Base-by-base conservation (phyloP, 2,888 invertebrate genomes). In the Blastobasis lacticolella region DNA sequence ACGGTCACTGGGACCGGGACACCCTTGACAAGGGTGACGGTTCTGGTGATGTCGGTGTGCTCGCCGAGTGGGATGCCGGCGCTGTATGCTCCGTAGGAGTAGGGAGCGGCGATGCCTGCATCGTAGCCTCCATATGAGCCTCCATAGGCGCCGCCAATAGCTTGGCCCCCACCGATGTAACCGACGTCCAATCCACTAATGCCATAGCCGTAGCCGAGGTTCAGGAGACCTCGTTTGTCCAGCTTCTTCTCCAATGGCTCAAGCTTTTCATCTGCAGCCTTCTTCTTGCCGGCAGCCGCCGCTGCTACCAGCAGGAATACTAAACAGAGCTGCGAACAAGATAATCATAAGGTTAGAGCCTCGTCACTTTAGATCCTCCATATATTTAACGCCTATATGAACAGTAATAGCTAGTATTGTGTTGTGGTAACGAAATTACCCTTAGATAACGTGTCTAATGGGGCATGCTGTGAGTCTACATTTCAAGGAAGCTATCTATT, bases 181-280 rank as follows among this genome's bases (percentile, higher is more conserved):
- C 94, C 94, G 58, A 94, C 80, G 71, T 94, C 94, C 59, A 93
- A 90, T 61, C 94, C 94, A 67, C 92, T 91, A 71, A 91, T 90
- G 55, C 94, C 94, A 77, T 95, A 94, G 51, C 95, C 95, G 67
- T 94, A 94, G 64, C 94, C 95, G 72, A 94, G 89, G 73, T 93
- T 92, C 54, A 94, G 88, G 64, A 95, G 90, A 62, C 95, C 95
- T 64, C 95, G 93, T 82, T 95, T 95, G 84, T 94, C 94, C 77
- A 94, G 90, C 79, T 94, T 94, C 90, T 95, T 94, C 58, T 93
- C 93, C 61, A 90, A 77, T 52, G 91, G 89, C 65, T 89, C 89
- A 65, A 89, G 90, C 75, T 89, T 89, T 69, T 89, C 88, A 58
- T 82, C 81, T 75, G 84, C 82, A 62, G 83, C 77, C 77, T 91